These are phyloP conservation scores for Oplegnathus fasciatus DNA, from an alignment of 2,113 vertebrate species.

Conservation along the genomic window DNA sequence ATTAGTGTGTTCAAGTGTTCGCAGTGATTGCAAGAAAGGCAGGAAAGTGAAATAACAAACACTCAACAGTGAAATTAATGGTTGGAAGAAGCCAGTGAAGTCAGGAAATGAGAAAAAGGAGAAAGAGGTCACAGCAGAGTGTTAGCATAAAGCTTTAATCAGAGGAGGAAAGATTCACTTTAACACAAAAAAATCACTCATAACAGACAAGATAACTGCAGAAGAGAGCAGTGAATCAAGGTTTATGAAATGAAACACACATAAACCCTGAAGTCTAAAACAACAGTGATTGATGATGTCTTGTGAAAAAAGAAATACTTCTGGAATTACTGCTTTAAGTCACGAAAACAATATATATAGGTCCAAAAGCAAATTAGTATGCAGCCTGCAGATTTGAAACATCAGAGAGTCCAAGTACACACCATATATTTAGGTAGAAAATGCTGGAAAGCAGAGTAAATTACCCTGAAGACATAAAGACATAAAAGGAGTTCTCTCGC, in stretches of 20 bases:
- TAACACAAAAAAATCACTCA: constrained; percentile 49
- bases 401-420: constrained; percentile 48
- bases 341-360: constrained; percentile 42
- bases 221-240: constrained; percentile 54
- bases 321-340: constrained; percentile 54
- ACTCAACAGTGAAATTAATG: constrained; percentile 13
- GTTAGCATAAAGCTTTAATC: constrained; percentile 79
- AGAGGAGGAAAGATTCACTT: constrained; percentile 57
- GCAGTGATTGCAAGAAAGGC: constrained; percentile 17
- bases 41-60: constrained; percentile 50
- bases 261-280: constrained; percentile 42
- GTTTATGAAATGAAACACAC: constrained; percentile 48
- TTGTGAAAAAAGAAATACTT: constrained; percentile 33
- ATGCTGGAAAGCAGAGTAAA: constrained; percentile 63
- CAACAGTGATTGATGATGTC: constrained; percentile 44
- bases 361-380: constrained; percentile 49
- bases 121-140: constrained; percentile 57
- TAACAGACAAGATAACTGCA: constrained; percentile 39
- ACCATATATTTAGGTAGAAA: constrained; percentile 57
- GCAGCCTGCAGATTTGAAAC: constrained; percentile 58
- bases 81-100: constrained; percentile 38
- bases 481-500: constrained; percentile 70
- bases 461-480: constrained; percentile 67
- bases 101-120: constrained; percentile 67
- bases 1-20: constrained; percentile 22